phyloP scores from a whole-genome alignment of 2,113 vertebrate species.

The Catharus bicknelli region DNA sequence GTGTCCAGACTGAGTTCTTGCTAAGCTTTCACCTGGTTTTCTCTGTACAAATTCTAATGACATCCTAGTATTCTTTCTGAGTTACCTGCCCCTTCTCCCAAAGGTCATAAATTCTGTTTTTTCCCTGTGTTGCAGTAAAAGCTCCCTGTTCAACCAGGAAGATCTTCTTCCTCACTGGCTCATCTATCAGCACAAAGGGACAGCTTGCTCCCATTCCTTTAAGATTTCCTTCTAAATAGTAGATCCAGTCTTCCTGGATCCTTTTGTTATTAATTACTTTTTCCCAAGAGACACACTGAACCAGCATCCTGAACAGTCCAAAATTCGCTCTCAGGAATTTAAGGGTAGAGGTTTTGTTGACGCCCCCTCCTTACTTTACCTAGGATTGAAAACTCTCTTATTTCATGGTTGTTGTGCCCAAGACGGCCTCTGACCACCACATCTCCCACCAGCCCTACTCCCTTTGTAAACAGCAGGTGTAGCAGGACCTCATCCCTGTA shows the following conservation, averaged over 20 bases:
- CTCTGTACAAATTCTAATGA: fast-evolving
- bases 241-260: neutral
- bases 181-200: neutral
- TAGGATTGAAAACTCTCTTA: neutral
- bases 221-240: neutral
- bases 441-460: neutral
- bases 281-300: neutral
- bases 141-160: neutral
- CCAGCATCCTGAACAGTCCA: neutral
- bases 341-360: neutral
- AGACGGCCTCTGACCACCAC: fast-evolving
- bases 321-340: neutral
- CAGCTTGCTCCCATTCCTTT: neutral
- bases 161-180: neutral
- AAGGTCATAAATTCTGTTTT: neutral
- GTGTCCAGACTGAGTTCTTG: neutral
- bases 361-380: neutral
- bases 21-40: neutral
- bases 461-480: neutral
- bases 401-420: neutral
- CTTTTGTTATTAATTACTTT: neutral
- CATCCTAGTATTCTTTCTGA: neutral
- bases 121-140: neutral
- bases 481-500: neutral
- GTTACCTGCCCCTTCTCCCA: neutral